These are phyloP conservation scores for Chloropsis hardwickii DNA, from an alignment of 2,113 vertebrate species.

Conservation along the genomic window DNA sequence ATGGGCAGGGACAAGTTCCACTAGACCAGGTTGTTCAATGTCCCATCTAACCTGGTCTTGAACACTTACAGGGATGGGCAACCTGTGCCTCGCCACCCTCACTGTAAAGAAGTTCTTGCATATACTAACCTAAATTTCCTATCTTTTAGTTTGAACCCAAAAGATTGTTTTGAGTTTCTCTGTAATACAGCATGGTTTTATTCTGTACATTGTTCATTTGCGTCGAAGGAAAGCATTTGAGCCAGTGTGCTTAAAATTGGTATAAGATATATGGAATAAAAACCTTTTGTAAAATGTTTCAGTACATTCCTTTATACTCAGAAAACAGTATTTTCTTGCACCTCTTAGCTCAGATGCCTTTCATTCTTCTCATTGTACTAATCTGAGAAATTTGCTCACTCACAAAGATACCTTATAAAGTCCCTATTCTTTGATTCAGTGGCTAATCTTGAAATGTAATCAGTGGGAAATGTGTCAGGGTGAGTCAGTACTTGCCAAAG, in stretches of 20 bases:
- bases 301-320: not conserved
- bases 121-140: not conserved
- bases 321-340: not conserved
- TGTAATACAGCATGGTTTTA: not conserved
- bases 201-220: not conserved
- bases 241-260: not conserved
- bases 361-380: not conserved
- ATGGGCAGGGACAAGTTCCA: not conserved
- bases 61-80: not conserved
- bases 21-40: not conserved
- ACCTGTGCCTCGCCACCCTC: not conserved
- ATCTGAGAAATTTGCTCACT: not conserved
- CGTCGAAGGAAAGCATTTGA: not conserved
- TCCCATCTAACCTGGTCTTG: not conserved
- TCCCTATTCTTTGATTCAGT: not conserved
- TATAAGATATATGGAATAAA: not conserved
- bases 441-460: constrained; percentile 1
- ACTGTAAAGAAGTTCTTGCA: not conserved
- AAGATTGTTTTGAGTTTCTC: not conserved
- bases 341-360: not conserved
- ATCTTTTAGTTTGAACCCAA: not conserved
- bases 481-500: not conserved
- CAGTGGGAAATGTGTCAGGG: not conserved
- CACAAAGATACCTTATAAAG: not conserved
- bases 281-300: not conserved